phyloP scores from a whole-genome alignment of 2,797 vertebrate species.

The Triplophysa yarkandensis region DNA sequence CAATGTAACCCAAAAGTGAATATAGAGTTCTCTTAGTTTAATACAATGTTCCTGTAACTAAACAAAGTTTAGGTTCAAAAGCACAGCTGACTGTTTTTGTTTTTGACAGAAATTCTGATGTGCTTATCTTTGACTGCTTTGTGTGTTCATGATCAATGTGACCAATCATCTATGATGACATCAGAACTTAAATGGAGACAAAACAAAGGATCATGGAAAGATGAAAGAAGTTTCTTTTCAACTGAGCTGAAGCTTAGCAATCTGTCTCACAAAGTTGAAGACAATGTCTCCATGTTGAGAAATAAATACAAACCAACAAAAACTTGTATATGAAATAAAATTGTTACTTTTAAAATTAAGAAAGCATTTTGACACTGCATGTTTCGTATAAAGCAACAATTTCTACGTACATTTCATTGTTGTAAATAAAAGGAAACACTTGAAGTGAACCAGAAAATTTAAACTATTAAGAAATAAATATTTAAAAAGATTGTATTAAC shows the following conservation, averaged over 20 bases:
- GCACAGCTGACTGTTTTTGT: too few relatives aligned
- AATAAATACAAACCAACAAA: too few relatives aligned
- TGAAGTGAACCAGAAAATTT: neutral
- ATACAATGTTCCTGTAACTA: neutral
- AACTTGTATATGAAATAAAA: too few relatives aligned
- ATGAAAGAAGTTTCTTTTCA: neutral
- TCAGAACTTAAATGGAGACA: neutral
- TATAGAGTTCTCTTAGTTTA: neutral
- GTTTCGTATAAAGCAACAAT: neutral
- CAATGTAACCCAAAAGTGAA: neutral
- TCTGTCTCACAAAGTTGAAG: neutral
- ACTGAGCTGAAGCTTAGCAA: neutral
- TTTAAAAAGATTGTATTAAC: neutral
- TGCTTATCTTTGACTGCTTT: neutral
- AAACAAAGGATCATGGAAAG: conserved; percentile 10
- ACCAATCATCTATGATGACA: neutral
- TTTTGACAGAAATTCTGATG: neutral
- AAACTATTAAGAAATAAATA: neutral
- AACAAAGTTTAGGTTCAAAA: too few relatives aligned
- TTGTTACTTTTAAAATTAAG: too few relatives aligned
- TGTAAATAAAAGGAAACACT: neutral
- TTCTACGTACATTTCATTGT: neutral
- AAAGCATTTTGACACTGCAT: too few relatives aligned
- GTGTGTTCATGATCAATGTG: neutral
- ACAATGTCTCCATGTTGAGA: neutral